Base-by-base conservation (phyloP, 2,888 invertebrate species). In the Phyllotreta cruciferae region DNA sequence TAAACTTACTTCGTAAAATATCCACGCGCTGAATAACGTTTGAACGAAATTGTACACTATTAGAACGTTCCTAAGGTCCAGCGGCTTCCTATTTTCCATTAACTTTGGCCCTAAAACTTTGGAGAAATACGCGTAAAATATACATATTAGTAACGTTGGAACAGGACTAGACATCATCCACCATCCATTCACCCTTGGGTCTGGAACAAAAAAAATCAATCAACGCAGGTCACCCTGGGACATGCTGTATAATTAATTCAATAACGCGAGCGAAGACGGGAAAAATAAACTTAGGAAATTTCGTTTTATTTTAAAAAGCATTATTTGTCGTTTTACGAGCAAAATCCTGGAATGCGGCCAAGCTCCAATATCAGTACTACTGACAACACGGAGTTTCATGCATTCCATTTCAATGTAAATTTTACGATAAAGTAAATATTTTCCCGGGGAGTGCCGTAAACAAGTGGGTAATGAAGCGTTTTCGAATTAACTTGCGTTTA, bases 131-230 rank as follows among this genome's bases (percentile, higher is more conserved):
- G 96, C 90, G 84, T 97, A 98, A 79, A 87, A 85, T 79, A 95
- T 82, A 83, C 96, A 96, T 82, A 96, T 91, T 79, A 90, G 83
- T 80, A 96, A 83, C 72, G 96, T 96, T 75, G 96, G 96, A 77
- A 94, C 86, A 64, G 96, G 96, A 74, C 94, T 93, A 77, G 91
- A 90, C 96, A 98, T 97, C 86, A 97, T 86, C 76, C 93, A 88
- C 94, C 94, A 96, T 81, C 89, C 88, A 82, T 92, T 92, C 74
- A 96, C 94, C 79, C 97, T 86, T 66, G 90, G 87, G 85, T 94
- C 94, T 94, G 86, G 71, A 87, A 87, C 73, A 67, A 74, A 70
- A 75, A 73, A 75, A 71, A 34, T 9, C 44, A 35, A 47, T 36
- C 11, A 50, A 36, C 24, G 24, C 24, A n/a, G 11, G 7, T 50